A percentile compares a stretch with the other conserved stretches of the same genome.
Conservation (phyloP, 2,888 invertebrate genomes). For the Girardia tigrina region DNA sequence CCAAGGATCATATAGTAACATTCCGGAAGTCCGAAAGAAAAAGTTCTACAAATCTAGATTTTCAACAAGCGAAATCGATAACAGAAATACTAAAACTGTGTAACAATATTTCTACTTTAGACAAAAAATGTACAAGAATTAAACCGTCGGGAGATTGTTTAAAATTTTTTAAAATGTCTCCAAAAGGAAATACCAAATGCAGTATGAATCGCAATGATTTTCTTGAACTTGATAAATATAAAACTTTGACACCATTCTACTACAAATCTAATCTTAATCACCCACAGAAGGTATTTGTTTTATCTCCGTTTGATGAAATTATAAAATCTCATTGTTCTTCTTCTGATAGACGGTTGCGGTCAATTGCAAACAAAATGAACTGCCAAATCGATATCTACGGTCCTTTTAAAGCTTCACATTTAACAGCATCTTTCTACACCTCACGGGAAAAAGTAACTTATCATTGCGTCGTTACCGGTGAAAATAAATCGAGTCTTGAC, state of each 20-base stretch:
- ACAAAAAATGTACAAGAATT: not conserved
- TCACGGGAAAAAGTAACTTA: not conserved
- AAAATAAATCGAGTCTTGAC: not conserved
- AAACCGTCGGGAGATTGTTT: not conserved
- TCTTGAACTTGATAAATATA: not conserved
- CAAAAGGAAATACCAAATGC: not conserved
- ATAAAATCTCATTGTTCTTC: not conserved
- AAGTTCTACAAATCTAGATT: not conserved
- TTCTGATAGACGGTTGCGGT: not conserved
- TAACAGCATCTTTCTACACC: not conserved
- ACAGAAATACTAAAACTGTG: not conserved
- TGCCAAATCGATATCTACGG: not conserved
- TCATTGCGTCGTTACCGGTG: not conserved
- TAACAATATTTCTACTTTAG: not conserved
- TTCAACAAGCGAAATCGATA: constrained; percentile 9
- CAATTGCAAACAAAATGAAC: constrained; percentile 1
- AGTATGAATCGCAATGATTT: not conserved
- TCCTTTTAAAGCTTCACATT: not conserved
- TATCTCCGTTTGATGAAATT: constrained; percentile 17
- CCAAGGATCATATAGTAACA: not conserved
- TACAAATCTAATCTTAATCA: not conserved
- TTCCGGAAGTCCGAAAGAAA: not conserved
- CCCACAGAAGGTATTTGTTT: not conserved
- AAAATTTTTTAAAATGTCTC: not conserved
- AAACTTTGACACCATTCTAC: not conserved